Conservation (phyloP, 2,113 vertebrate genomes). For the Phrynosoma blainvillii region DNA sequence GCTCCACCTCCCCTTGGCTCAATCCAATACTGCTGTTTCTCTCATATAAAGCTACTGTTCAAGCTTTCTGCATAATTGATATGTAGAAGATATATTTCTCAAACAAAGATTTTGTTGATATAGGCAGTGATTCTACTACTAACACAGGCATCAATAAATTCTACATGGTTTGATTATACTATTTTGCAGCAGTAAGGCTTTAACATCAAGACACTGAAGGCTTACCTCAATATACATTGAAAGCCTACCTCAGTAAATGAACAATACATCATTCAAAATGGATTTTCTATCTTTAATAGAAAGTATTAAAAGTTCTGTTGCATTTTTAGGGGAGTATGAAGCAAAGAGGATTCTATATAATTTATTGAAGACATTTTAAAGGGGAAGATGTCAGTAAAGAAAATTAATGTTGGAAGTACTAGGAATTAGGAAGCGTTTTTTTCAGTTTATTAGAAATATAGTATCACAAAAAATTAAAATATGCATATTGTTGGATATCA, state of each 20-base stretch:
- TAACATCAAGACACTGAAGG: neutral
- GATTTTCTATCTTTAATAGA: slow-evolving; percentile 7
- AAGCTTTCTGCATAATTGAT: neutral
- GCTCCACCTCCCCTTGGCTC: neutral
- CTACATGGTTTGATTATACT: slow-evolving; percentile 12
- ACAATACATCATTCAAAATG: neutral
- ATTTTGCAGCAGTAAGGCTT: neutral
- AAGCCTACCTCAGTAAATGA: slow-evolving; percentile 10
- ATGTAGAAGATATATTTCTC: neutral
- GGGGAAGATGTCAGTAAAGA: slow-evolving; percentile 15
- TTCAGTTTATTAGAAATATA: slow-evolving; percentile 30
- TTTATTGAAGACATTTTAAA: neutral
- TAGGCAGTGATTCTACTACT: neutral
- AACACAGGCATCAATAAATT: slow-evolving; percentile 1
- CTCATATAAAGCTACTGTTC: slow-evolving; percentile 21
- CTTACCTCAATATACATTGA: slow-evolving; percentile 13
- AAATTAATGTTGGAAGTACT: neutral
- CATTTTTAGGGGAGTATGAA: neutral
- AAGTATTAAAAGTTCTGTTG: neutral
- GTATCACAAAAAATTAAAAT: neutral
- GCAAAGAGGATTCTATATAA: slow-evolving; percentile 11
- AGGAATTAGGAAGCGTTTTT: neutral
- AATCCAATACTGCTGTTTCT: neutral
- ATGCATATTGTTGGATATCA: neutral
- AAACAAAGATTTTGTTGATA: slow-evolving; percentile 5